Evolutionary conservation across 1,140 invertebrate species (phyloP).

Genomic region (Manduca sexta): DNA sequence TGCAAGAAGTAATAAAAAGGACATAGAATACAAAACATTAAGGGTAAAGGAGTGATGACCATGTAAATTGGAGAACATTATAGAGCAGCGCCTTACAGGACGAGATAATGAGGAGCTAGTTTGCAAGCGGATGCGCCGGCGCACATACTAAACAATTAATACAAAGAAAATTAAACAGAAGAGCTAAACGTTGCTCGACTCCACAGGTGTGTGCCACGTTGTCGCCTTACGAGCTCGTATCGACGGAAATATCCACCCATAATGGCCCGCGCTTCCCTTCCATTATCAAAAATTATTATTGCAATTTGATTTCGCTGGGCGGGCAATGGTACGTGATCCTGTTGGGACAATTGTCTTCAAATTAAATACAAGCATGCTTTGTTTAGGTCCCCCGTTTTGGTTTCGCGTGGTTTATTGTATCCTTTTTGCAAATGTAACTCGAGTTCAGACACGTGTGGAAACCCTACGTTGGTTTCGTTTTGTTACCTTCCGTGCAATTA

Average conservation of each 20-base stretch:
- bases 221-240: slow-evolving; percentile 30
- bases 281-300: slow-evolving; percentile 68
- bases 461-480: slow-evolving; percentile 51
- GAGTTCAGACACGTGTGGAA: slow-evolving; percentile 57
- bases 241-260: slow-evolving; percentile 66
- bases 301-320: slow-evolving; percentile 58
- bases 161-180: slow-evolving; percentile 40
- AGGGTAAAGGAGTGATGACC: background rate
- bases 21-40: no score
- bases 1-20: background rate
- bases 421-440: slow-evolving; percentile 44
- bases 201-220: slow-evolving; percentile 47
- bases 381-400: slow-evolving; percentile 36
- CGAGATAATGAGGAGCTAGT: slow-evolving; percentile 34
- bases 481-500: slow-evolving; percentile 13
- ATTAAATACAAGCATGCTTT: slow-evolving; percentile 48
- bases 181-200: slow-evolving; percentile 45
- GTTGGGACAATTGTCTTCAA: slow-evolving; percentile 57
- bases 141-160: slow-evolving; percentile 50
- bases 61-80: background rate
- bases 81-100: slow-evolving; percentile 3
- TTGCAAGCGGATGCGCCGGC: slow-evolving; percentile 42
- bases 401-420: slow-evolving; percentile 46
- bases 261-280: slow-evolving; percentile 50
- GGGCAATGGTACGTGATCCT: slow-evolving; percentile 42